Percentiles rank a stretch among this genome's conserved stretches.
Conservation (phyloP, 2,797 vertebrate species). For the Gymnoscopelus microlampas region DNA sequence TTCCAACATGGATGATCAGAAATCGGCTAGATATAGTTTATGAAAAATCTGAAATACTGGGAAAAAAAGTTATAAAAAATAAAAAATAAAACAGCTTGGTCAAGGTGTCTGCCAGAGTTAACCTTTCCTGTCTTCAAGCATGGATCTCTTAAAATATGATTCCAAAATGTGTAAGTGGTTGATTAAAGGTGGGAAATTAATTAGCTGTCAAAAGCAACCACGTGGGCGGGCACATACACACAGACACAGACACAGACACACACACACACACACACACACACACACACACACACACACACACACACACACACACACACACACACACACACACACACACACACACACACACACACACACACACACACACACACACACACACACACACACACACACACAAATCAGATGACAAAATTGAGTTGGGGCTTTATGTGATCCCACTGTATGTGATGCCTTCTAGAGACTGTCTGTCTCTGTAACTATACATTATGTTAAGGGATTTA, state of each 20-base stretch:
- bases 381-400: too few relatives aligned
- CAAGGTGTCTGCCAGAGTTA: constrained; percentile 48
- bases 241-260: too few relatives aligned
- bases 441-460: neutral
- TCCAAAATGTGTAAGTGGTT: constrained; percentile 46
- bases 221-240: too few relatives aligned
- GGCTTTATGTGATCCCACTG: neutral
- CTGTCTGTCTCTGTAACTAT: constrained; percentile 5
- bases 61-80: too few relatives aligned
- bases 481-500: too few relatives aligned
- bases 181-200: constrained; percentile 28
- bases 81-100: constrained; percentile 45
- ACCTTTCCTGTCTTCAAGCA: constrained; percentile 56
- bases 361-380: too few relatives aligned
- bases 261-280: too few relatives aligned
- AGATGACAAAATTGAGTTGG: neutral
- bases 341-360: too few relatives aligned
- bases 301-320: too few relatives aligned
- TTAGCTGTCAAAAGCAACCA: constrained; percentile 6
- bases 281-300: too few relatives aligned
- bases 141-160: constrained; percentile 33
- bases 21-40: constrained; percentile 56
- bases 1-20: constrained; percentile 38
- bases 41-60: too few relatives aligned
- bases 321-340: too few relatives aligned